Conservation (phyloP, 1,140 invertebrate genomes). For the Sitophilus oryzae region DNA sequence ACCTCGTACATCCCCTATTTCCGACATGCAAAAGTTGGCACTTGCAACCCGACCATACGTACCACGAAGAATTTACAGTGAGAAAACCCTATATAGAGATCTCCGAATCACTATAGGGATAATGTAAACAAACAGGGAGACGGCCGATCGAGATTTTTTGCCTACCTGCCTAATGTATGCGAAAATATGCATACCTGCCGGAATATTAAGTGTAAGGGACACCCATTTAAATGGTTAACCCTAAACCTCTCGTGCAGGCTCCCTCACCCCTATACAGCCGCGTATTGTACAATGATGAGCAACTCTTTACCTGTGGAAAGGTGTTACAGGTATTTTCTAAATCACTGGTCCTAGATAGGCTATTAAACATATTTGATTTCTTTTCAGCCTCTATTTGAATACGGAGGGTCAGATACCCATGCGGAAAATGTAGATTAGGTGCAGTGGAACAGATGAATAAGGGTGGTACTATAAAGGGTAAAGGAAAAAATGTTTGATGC, state of each 20-base stretch:
- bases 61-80: not conserved
- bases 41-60: conserved; percentile 16
- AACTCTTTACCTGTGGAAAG: conserved; percentile 26
- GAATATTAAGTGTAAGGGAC: conserved; percentile 45
- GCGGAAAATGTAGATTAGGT: conserved; percentile 41
- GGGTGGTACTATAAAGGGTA: not conserved
- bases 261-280: conserved; percentile 16
- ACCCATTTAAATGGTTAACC: conserved; percentile 36
- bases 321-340: conserved; percentile 29
- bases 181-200: conserved; percentile 44
- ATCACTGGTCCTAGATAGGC: conserved; percentile 35
- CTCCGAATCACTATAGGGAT: not conserved
- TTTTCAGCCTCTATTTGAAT: conserved; percentile 38
- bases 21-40: conserved; percentile 24
- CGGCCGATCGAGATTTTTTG: conserved; percentile 36
- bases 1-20: conserved; percentile 17
- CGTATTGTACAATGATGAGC: conserved; percentile 18
- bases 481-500: not conserved
- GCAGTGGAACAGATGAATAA: conserved; percentile 21
- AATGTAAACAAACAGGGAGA: conserved; percentile 23
- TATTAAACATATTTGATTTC: conserved; percentile 44
- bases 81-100: not conserved
- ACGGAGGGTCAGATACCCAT: conserved; percentile 38
- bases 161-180: conserved; percentile 45
- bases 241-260: conserved; percentile 13